These are phyloP conservation scores for Trisateles emortualis DNA, from an alignment of 2,888 invertebrate genomes.

Conservation along the genomic window DNA sequence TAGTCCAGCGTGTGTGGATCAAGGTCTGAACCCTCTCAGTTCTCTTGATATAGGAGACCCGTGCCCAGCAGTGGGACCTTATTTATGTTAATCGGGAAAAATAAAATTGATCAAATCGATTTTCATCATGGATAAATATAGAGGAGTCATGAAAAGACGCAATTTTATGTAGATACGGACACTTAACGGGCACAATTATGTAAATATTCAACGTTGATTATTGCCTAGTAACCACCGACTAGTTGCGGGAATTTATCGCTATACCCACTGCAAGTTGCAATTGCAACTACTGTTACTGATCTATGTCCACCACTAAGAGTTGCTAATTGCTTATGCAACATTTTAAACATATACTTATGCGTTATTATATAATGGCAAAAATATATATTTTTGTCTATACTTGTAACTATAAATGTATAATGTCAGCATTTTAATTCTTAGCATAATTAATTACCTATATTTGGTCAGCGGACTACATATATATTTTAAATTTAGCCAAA, in stretches of 20 bases:
- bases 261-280: constrained; percentile 33
- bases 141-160: constrained; percentile 76
- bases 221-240: constrained; percentile 79
- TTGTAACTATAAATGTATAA: constrained; percentile 6
- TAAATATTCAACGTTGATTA: constrained; percentile 80
- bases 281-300: constrained; percentile 49
- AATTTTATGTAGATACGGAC: constrained; percentile 84
- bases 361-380: constrained; percentile 31
- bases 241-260: constrained; percentile 77
- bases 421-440: constrained; percentile 29
- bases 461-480: neutral
- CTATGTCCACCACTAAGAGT: constrained; percentile 53
- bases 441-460: constrained; percentile 28
- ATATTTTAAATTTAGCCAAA: neutral
- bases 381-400: constrained; percentile 14
- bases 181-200: constrained; percentile 83
- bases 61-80: no score
- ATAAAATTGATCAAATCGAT: constrained; percentile 59
- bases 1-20: no score
- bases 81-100: no score
- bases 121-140: constrained; percentile 74
- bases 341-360: constrained; percentile 31
- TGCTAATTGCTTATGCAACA: constrained; percentile 56
- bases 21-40: no score
- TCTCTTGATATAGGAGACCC: no score